Evolutionary conservation across 2,797 vertebrate genomes (phyloP), one percentile per base, ranked within the genome.

Genomic region (Rhabdophis nuchalis): DNA sequence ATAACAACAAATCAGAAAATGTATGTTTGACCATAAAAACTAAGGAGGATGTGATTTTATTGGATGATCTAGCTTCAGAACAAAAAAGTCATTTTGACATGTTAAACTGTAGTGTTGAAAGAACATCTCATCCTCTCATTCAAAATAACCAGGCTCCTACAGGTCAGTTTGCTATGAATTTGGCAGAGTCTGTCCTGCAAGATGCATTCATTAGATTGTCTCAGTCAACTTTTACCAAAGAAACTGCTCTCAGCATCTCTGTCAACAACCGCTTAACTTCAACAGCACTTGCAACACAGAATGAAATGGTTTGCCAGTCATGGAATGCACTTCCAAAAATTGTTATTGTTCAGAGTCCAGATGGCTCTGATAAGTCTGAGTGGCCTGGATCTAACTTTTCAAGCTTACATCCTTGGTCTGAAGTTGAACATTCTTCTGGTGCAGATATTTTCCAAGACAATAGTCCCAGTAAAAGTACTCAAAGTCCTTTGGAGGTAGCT

Each of bases 311-410:
- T 85, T 96, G 98, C 92, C 97, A 94, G 20, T 97, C 98, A 0
- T 99, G 98, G 97, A 98, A 99, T 89, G 98, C 99, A 93, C 99
- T 99, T 72, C 99, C 99, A 14, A 99, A 99, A 98, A 99, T 99
- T 0, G 98, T 99, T 92, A 99, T 99, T 91, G 98, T 99, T 88
- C 99, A 99, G 96, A 99, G 99, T 93, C 98, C 99, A 3, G 99
- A 99, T 88, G 98, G 96, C 90, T 97, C 97, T 32, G 98, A 99
- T 1, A 97, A 96, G 8, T 93, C 97, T 27, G 99, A 99, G 91
- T 99, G 98, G 98, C 96, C 97, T 7, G 98, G 97, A 18, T 94
- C 97, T 85, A 96, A 97, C 50, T 93, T 97, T 36, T 95, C 97
- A 89, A 96, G 87, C 50, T 87, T 96, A 20, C 89, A 96, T 91